Evolutionary conservation across 2,797 vertebrate genomes (phyloP), one percentile per base, ranked within the genome.

Genomic region (Spondyliosoma cantharus): DNA sequence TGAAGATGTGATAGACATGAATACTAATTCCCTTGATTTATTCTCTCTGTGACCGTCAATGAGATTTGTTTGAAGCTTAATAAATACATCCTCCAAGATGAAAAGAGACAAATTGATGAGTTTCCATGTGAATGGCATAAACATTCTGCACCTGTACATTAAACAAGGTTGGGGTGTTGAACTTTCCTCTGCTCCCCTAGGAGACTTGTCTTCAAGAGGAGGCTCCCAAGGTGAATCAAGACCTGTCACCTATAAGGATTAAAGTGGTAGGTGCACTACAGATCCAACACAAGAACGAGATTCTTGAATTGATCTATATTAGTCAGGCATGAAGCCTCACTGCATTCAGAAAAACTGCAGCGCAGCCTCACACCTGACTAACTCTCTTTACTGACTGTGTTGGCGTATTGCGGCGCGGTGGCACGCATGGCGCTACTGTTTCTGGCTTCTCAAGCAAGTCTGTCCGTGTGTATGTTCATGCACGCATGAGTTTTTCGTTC

Each of bases 161-260:
- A 52, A 74, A 25, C 8, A 11, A 37, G 5, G 12, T 29, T 2
- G 1, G 5, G n/a, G 7, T 62, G 48, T 27, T 53, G 13, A 86
- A 69, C 50, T 68, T 73, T 22, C 20, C n/a, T 85, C 62, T 86
- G 53, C 71, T 87, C 50, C 81, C 52, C 2, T 70, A 96, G 95
- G 95, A 95, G 85, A 95, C 92, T 2, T 95, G 95, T 90, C 91
- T 95, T 58, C 94, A 95, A 69, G 94, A 95, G 45, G 91, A 92
- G 19, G 81, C 84, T 61, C 90, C 90, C 60, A 95, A 93, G 67
- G 93, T 87, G 11, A 94, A 89, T 76, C 92, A 89, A 45, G 95
- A 95, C 87, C 88, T 96, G 76, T 95, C 95, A 37, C 95, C 95
- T n/a, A 95, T 95, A 89, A 89, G 87, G 89, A 95, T 95, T 77